Evolutionary conservation across 64 coral and sea anemone genomes (phyloP), one percentile per base, ranked within the genome.

Genomic region (Hydrozoanthus tunicans): DNA sequence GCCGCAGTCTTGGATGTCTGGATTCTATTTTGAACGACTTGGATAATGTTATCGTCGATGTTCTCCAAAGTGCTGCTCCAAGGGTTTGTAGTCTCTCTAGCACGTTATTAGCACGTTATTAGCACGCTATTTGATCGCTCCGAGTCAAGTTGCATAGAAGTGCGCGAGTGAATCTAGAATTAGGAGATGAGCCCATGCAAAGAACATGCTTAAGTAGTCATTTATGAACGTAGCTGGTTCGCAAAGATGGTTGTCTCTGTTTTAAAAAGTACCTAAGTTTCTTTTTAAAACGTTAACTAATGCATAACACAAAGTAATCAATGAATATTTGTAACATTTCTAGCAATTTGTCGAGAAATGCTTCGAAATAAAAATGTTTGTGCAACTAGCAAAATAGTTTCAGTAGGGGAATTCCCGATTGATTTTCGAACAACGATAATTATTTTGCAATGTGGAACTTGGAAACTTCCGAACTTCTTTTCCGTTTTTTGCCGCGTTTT

Each of bases 1-100:
- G 53, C 69, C 11, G 4, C 6, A 52, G 64, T 23, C 70, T 85
- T 51, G 82, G 65, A 4, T 88, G 68, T 73, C 69, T 88, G 11
- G 68, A 88, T 27, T 88, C 84, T 1, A 59, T 88, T 74, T 88
- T 88, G 6, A 56, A 88, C 25, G 70, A 67, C 25, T 13, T 88
- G 69, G 70, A 88, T 15, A 70, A 88, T 59, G 84, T 75, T 5
- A 88, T 88, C 20, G 70, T 74, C 7, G 84, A 88, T 14, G 84
- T 88, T 13, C 84, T 88, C 6, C 54, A 73, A 13, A 88, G 74
- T 8, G 84, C 84, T 56, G 55, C 69, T 6, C 69, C 84, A 0
- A 17, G 84, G 84, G 84, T 88, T 75, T 73, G 84, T 88, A 75
- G 10, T 59, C 12, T 26, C 43, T 73, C 25, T 2, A 59, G 25